phyloP scores from a whole-genome alignment of 2,797 vertebrate species.

The Myotis planiceps region DNA sequence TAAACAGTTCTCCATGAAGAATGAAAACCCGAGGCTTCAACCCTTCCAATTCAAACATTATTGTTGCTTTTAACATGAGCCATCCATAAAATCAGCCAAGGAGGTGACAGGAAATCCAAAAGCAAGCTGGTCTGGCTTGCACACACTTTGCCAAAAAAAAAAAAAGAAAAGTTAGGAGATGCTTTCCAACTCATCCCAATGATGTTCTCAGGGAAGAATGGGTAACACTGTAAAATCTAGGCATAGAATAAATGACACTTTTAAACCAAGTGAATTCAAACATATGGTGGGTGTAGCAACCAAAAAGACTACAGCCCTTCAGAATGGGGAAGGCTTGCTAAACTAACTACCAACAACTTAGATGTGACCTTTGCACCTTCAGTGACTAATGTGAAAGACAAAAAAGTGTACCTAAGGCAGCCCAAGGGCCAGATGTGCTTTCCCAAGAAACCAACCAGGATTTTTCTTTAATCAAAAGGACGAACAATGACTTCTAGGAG shows the following conservation, averaged over 20 bases:
- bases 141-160: neutral
- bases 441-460: conserved; percentile 69
- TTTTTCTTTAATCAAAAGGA: conserved; percentile 78
- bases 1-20: conserved; percentile 86
- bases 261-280: conserved; percentile 31
- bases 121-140: conserved; percentile 83
- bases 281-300: neutral
- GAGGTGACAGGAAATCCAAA: conserved; percentile 86
- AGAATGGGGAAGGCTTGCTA: conserved; percentile 16
- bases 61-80: conserved; percentile 87
- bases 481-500: conserved; percentile 67
- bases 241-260: neutral
- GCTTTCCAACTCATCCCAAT: conserved; percentile 71
- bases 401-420: conserved; percentile 38
- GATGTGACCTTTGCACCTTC: conserved; percentile 66
- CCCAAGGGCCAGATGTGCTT: conserved; percentile 71
- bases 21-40: conserved; percentile 82
- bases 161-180: conserved; percentile 54
- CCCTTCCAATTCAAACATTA: conserved; percentile 86
- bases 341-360: conserved; percentile 36
- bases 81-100: conserved; percentile 83
- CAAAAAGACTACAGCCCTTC: neutral
- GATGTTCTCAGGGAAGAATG: conserved; percentile 24
- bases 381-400: conserved; percentile 68
- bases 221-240: conserved; percentile 62